phyloP scores from a whole-genome alignment of 1,140 invertebrate species.

The Trypoxylus dichotomus region DNA sequence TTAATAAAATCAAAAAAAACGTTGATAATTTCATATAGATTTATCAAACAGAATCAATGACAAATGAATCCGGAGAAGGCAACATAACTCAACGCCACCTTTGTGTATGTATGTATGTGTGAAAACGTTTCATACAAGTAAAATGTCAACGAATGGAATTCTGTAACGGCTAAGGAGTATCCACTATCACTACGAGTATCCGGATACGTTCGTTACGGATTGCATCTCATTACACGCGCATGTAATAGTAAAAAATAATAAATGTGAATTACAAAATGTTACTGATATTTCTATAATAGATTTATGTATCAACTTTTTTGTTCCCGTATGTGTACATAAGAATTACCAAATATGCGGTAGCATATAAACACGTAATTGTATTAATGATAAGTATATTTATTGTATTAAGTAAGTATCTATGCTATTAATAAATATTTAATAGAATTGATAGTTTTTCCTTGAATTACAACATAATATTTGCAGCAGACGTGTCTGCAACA shows the following conservation, averaged over 20 bases:
- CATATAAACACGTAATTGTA: not conserved
- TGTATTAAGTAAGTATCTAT: not conserved
- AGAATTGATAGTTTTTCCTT: not conserved
- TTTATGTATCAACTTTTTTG: not conserved
- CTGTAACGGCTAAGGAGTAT: not conserved
- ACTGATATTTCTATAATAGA: not conserved
- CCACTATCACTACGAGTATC: not conserved
- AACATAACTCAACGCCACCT: not conserved
- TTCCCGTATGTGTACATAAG: not conserved
- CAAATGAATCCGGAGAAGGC: not conserved
- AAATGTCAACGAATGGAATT: slow-evolving; percentile 12
- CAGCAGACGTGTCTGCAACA: not conserved
- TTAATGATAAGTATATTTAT: not conserved
- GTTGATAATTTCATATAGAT: too few relatives aligned
- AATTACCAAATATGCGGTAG: not conserved
- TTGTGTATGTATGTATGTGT: not conserved
- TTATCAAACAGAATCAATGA: not conserved
- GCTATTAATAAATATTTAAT: not conserved
- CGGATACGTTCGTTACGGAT: not conserved
- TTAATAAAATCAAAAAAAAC: too few relatives aligned
- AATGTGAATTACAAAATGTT: slow-evolving; percentile 2
- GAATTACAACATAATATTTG: not conserved
- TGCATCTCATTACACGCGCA: not conserved
- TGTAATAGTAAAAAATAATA: not conserved
- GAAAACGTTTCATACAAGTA: not conserved